A percentile compares a stretch with the other conserved stretches of the same genome.
Evolutionary conservation across 2,113 vertebrate genomes (phyloP).

Genomic region (Podarcis cretensis): DNA sequence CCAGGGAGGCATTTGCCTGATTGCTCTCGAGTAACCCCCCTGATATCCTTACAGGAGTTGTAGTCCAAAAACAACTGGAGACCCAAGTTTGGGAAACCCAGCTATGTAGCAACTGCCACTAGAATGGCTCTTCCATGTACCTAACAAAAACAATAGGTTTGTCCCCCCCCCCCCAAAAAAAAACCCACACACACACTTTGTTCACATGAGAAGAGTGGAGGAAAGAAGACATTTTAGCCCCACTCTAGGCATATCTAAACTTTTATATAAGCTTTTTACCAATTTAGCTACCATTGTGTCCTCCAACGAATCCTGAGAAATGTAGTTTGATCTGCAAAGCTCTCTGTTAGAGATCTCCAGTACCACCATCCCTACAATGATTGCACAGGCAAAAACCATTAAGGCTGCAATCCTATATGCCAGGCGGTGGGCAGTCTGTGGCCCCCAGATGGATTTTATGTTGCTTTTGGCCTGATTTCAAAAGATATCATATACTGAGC

Average conservation of each 20-base stretch:
- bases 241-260: not conserved
- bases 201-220: not conserved
- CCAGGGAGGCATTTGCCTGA: too few species aligned
- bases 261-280: not conserved
- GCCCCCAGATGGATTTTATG: too few species aligned
- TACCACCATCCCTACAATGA: too few species aligned
- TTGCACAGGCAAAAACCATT: not conserved
- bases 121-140: not conserved
- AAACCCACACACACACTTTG: not conserved
- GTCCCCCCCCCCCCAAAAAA: not conserved
- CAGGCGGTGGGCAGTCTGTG: not conserved
- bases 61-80: too few species aligned
- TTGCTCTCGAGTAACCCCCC: too few species aligned
- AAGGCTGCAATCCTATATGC: not conserved
- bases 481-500: too few species aligned
- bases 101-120: not conserved
- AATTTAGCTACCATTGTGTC: not conserved
- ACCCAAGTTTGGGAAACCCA: too few species aligned
- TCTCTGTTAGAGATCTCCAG: not conserved
- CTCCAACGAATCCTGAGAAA: not conserved
- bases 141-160: not conserved
- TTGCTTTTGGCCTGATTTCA: not conserved
- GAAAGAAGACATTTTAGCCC: not conserved
- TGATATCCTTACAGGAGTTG: too few species aligned
- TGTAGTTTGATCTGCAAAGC: not conserved